phyloP scores from a whole-genome alignment of 2,888 invertebrate genomes.

The Caenorhabditis zanzibari region DNA sequence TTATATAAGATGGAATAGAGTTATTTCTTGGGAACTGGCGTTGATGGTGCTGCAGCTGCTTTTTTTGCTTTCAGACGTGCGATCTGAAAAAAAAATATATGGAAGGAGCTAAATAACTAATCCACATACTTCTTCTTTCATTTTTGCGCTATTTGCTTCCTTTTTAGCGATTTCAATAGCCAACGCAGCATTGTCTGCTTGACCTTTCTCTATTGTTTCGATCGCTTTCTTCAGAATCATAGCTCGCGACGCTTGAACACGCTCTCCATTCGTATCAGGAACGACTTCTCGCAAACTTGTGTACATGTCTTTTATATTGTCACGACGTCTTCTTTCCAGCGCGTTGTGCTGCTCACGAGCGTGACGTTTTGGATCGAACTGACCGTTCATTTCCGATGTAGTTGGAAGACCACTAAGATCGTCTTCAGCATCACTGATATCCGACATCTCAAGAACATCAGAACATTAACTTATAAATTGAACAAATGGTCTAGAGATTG shows the following conservation, averaged over 20 bases:
- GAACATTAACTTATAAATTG: no score
- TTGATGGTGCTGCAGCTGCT: conserved; percentile 1
- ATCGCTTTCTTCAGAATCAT: conserved; percentile 79
- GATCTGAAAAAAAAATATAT: conserved; percentile 42
- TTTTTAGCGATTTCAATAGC: conserved; percentile 45
- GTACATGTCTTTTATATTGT: conserved; percentile 83
- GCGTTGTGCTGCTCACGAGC: conserved; percentile 82
- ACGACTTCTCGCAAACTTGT: conserved; percentile 78
- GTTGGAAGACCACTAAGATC: not conserved
- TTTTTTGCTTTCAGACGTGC: conserved; percentile 58
- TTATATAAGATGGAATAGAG: not conserved
- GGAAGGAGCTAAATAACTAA: no score
- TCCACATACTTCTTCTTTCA: conserved; percentile 67
- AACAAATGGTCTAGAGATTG: no score
- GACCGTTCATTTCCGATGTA: not conserved
- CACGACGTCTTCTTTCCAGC: conserved; percentile 79
- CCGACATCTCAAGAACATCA: conserved; percentile 50
- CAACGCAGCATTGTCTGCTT: conserved; percentile 64
- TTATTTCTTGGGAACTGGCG: conserved; percentile 4
- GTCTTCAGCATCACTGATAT: conserved; percentile 58
- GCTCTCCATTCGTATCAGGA: conserved; percentile 77
- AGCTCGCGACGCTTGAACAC: conserved; percentile 81
- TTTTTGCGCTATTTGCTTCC: conserved; percentile 64
- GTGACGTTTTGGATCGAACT: conserved; percentile 72
- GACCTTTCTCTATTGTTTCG: conserved; percentile 77